Percentiles rank a stretch among this genome's conserved stretches.
phyloP scores from a whole-genome alignment of 2,113 vertebrate genomes.

The Tonatia bakeri region DNA sequence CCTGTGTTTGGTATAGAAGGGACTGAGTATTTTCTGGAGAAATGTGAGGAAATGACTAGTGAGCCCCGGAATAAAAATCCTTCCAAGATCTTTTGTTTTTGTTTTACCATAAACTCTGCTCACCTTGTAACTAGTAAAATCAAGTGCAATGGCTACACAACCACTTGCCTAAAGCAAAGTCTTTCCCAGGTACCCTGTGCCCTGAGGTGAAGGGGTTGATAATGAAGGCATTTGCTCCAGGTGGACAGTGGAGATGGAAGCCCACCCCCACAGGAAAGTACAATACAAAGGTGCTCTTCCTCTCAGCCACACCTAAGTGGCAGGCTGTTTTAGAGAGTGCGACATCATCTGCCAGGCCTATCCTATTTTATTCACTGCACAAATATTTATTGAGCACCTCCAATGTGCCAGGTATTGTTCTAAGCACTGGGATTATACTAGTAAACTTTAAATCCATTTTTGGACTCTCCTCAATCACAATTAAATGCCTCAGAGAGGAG shows the following conservation, averaged over 20 bases:
- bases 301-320: neutral
- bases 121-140: neutral
- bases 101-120: neutral
- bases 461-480: neutral
- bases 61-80: conserved; percentile 9
- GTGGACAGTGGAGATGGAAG: neutral
- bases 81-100: neutral
- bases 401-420: neutral
- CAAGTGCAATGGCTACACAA: neutral
- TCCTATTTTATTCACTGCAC: neutral
- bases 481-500: neutral
- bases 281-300: neutral
- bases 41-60: neutral
- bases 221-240: neutral
- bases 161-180: neutral
- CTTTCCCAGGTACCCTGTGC: neutral
- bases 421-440: neutral
- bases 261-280: neutral
- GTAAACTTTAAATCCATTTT: neutral
- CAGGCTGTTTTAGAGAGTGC: neutral
- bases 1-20: neutral
- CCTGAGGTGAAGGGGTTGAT: neutral
- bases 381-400: neutral
- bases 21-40: conserved; percentile 18
- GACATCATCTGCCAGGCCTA: neutral